A percentile compares a stretch with the other conserved stretches of the same genome.
These are phyloP conservation scores for Torymus tubicola DNA, from an alignment of 2,888 invertebrate genomes.

Conservation along the genomic window DNA sequence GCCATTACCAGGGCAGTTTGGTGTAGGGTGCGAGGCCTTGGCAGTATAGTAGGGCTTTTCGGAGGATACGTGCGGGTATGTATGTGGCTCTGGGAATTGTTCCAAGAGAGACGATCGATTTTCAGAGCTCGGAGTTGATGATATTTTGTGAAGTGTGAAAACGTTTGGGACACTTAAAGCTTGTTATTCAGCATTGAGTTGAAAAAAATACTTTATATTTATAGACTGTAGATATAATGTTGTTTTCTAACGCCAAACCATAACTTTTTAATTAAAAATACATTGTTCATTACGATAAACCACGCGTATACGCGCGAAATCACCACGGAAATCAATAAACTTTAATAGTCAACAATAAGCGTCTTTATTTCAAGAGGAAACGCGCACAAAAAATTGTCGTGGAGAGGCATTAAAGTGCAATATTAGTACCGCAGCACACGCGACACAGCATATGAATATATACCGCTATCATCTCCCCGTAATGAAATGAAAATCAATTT, in stretches of 20 bases:
- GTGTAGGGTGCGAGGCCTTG: not conserved
- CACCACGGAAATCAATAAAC: conserved; percentile 22
- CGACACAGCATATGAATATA: not conserved
- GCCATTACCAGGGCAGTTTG: conserved; percentile 1
- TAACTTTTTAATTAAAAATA: conserved; percentile 20
- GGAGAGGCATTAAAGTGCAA: conserved; percentile 13
- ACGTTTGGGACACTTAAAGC: too few species aligned
- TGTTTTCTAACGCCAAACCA: too few species aligned
- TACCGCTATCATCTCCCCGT: not conserved
- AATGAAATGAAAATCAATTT: conserved; percentile 55
- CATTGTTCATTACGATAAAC: conserved; percentile 35
- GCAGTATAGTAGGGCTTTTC: too few species aligned
- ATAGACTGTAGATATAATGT: not conserved
- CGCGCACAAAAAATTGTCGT: not conserved
- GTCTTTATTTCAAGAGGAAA: not conserved
- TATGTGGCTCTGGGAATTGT: too few species aligned
- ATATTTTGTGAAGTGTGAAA: too few species aligned
- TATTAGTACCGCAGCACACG: not conserved
- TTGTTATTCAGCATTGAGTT: too few species aligned
- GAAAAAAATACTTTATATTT: too few species aligned
- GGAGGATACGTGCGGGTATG: too few species aligned
- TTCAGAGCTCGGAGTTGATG: too few species aligned
- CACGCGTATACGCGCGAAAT: not conserved
- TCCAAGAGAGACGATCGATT: too few species aligned
- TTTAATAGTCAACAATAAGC: conserved; percentile 24